A percentile compares a stretch with the other conserved stretches of the same genome.
phyloP scores from a whole-genome alignment of 2,797 vertebrate genomes.

The Diplodus puntazzo region DNA sequence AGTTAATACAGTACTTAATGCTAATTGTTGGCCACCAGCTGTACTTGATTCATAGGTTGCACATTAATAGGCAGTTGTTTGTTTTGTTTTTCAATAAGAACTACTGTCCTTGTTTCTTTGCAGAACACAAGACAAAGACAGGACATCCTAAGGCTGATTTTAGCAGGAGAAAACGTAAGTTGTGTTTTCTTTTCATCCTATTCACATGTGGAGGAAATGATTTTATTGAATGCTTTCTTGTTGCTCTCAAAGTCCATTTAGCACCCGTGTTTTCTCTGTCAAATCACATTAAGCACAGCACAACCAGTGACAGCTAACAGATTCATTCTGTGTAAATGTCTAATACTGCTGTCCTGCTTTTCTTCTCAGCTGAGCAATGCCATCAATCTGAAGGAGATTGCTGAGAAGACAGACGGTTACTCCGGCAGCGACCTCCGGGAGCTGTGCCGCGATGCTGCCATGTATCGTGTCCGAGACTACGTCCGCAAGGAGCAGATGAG shows the following conservation, averaged over 20 bases:
- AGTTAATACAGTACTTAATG: too few relatives aligned
- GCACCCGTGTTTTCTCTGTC: constrained; percentile 36
- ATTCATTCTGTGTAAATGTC: constrained; percentile 3
- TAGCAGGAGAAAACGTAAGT: constrained; percentile 87
- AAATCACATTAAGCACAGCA: constrained; percentile 5
- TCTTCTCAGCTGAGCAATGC: constrained; percentile 83
- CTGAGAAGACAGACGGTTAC: constrained; percentile 83
- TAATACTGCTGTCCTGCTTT: constrained; percentile 23
- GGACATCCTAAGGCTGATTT: constrained; percentile 86
- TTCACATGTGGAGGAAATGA: neutral
- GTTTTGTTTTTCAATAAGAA: neutral
- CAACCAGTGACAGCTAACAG: neutral
- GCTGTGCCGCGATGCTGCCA: constrained; percentile 86
- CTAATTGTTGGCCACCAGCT: neutral
- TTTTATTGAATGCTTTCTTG: constrained; percentile 16
- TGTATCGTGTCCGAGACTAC: constrained; percentile 87
- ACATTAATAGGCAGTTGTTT: neutral
- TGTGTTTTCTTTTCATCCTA: constrained; percentile 25
- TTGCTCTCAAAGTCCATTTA: constrained; percentile 7
- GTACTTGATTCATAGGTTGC: neutral
- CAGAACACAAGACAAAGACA: constrained; percentile 84
- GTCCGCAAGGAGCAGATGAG: constrained; percentile 89
- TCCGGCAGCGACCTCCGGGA: constrained; percentile 88
- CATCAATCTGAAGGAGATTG: constrained; percentile 86
- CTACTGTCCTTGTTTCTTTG: constrained; percentile 38